Evolutionary conservation across 2,113 vertebrate genomes (phyloP), one percentile per base, ranked within the genome.

Genomic region (Pogonocichla stellata): DNA sequence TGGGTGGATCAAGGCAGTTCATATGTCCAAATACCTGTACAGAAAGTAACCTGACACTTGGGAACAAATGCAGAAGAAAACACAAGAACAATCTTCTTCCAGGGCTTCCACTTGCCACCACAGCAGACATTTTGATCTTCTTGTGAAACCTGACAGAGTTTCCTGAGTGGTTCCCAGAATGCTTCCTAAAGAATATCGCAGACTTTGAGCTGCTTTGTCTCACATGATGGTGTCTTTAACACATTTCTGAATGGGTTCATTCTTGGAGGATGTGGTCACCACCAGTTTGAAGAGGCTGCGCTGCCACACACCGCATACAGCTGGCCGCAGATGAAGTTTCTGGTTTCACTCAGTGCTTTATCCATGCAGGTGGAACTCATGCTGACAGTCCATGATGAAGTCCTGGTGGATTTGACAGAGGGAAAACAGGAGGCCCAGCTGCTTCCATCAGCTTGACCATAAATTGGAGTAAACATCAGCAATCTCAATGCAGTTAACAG

Each of bases 171-270:
- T 97, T 74, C 98, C 98, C 60, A 98, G 98, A 13, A 95, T 92
- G 40, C 98, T 99, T 80, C 96, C 93, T 5, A 79, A 87, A 6
- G 98, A 98, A 6, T 98, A 98, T 9, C 97, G 98, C 75, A 98
- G 81, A 2, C 97, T 97, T 20, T 97, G 98, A 17, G 93, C 95
- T 34, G 97, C 62, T 43, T 97, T 98, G 24, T 98, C 97, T 60
- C 89, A 82, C 14, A 97, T 91, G 79, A 98, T 85, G 6, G 92
- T 98, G 69, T 98, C 98, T 10, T 98, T 98, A 36, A 99, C 82
- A 0, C 99, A 98, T 11, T 98, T 98, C 93, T 99, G 98, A 47
- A 99, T 97, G 0, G 98, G 98, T 64, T 98, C 98, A 58, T 98
- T 98, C 98, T 99, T 77, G 48, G 34, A 56, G 22, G 61, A 47